phyloP scores from a whole-genome alignment of 2,797 vertebrate species.

The Diglossa cyanea region DNA sequence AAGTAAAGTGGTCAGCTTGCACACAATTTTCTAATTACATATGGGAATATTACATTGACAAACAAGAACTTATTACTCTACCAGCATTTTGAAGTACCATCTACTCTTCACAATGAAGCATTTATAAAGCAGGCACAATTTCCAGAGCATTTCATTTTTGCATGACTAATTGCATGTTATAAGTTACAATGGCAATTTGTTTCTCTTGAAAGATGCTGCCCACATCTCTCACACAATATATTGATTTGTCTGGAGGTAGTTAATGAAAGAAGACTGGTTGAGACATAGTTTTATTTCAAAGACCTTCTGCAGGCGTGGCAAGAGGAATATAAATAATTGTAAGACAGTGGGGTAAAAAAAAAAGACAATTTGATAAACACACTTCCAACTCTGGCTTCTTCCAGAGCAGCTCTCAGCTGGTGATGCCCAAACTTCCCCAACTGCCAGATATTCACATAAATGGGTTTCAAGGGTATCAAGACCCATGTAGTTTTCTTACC shows the following conservation, averaged over 20 bases:
- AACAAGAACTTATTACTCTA: constrained; percentile 22
- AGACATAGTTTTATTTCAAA: neutral
- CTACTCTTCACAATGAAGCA: constrained; percentile 9
- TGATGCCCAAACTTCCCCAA: neutral
- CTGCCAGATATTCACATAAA: neutral
- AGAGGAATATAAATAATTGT: neutral
- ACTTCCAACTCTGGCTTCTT: neutral
- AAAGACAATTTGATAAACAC: neutral
- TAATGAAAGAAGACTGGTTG: neutral
- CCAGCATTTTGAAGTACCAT: constrained; percentile 16
- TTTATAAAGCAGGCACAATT: neutral
- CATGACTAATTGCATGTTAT: constrained; percentile 25
- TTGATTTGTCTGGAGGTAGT: neutral
- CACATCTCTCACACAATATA: neutral
- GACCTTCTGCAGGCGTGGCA: neutral
- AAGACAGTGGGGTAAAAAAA: neutral
- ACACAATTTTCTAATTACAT: constrained; percentile 24
- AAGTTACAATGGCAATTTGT: neutral
- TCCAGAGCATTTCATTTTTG: constrained; percentile 31
- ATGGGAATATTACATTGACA: constrained; percentile 47
- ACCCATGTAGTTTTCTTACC: neutral
- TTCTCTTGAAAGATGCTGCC: constrained; percentile 17
- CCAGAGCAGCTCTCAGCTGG: neutral
- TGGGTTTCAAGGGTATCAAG: neutral
- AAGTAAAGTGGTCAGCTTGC: constrained; percentile 21